These are phyloP conservation scores for Sebastes kiyomatsui DNA, from an alignment of 2,797 vertebrate species.

Conservation along the genomic window DNA sequence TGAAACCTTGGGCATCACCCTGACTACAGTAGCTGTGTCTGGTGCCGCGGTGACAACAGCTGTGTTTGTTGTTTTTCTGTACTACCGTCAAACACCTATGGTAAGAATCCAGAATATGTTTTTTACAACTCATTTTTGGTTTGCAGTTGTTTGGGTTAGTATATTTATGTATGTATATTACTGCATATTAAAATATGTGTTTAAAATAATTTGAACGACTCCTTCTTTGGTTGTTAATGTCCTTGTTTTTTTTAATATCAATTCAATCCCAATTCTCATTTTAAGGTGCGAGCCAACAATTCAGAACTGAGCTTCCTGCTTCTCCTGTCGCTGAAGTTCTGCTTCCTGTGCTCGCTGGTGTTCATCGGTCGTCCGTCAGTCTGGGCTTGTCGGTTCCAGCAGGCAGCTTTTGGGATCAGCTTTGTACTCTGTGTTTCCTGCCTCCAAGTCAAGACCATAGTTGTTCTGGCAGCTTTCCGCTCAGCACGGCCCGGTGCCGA, in stretches of 20 bases:
- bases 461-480: slow-evolving; percentile 70
- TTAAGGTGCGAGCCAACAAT: slow-evolving; percentile 77
- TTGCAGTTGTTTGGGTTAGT: background rate
- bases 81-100: slow-evolving; percentile 76
- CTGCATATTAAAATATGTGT: background rate
- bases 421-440: slow-evolving; percentile 72
- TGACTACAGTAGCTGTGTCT: slow-evolving; percentile 71
- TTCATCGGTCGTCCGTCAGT: slow-evolving; percentile 71
- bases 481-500: slow-evolving; percentile 63
- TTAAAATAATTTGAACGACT: background rate
- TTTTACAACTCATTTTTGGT: background rate
- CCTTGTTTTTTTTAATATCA: background rate
- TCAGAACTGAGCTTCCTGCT: slow-evolving; percentile 80
- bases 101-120: slow-evolving; percentile 56
- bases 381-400: slow-evolving; percentile 62
- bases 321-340: slow-evolving; percentile 76
- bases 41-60: slow-evolving; percentile 69
- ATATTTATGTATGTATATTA: background rate
- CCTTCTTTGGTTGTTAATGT: background rate
- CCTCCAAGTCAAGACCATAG: slow-evolving; percentile 70
- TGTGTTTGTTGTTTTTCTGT: slow-evolving; percentile 79
- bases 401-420: slow-evolving; percentile 71
- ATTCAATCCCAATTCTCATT: background rate
- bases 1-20: slow-evolving; percentile 78
- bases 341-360: slow-evolving; percentile 77